These are phyloP conservation scores for Thecocarcelia acutangulata DNA, from an alignment of 2,888 invertebrate species.

Conservation along the genomic window DNA sequence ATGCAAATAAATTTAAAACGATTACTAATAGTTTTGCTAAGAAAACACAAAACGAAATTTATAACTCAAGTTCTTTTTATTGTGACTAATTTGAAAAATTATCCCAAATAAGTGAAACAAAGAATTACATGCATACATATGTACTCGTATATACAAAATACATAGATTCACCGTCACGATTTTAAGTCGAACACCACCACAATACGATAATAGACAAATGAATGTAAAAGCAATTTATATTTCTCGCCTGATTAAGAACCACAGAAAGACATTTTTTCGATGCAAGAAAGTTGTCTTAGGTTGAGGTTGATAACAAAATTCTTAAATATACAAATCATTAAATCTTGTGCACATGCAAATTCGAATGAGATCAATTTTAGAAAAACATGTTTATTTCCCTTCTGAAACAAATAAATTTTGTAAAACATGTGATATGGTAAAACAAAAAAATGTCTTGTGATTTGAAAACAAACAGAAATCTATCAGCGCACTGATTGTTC, in stretches of 20 bases:
- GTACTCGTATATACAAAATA: slow-evolving; percentile 11
- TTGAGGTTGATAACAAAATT: slow-evolving; percentile 31
- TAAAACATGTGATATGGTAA: no score
- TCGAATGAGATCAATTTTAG: neutral
- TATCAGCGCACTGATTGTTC: no score
- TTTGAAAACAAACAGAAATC: no score
- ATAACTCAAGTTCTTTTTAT: slow-evolving; percentile 26
- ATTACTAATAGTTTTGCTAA: slow-evolving; percentile 36
- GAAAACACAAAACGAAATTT: slow-evolving; percentile 1
- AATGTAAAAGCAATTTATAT: slow-evolving; percentile 2
- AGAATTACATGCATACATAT: no score
- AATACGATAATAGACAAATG: neutral
- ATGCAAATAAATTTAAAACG: slow-evolving; percentile 20
- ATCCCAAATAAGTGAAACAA: slow-evolving; percentile 28
- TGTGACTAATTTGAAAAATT: slow-evolving; percentile 47
- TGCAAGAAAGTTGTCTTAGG: slow-evolving; percentile 43
- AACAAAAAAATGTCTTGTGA: slow-evolving; percentile 2
- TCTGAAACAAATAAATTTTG: no score
- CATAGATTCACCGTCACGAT: slow-evolving; percentile 43
- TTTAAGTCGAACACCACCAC: neutral
- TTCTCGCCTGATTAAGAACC: slow-evolving; percentile 5
- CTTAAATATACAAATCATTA: slow-evolving; percentile 1
- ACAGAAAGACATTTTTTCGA: slow-evolving; percentile 4
- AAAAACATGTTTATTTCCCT: no score
- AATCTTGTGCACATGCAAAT: neutral